Percentiles rank a stretch among this genome's conserved stretches.
phyloP scores from a whole-genome alignment of 2,888 invertebrate species.

The Aphidoletes aphidimyza region DNA sequence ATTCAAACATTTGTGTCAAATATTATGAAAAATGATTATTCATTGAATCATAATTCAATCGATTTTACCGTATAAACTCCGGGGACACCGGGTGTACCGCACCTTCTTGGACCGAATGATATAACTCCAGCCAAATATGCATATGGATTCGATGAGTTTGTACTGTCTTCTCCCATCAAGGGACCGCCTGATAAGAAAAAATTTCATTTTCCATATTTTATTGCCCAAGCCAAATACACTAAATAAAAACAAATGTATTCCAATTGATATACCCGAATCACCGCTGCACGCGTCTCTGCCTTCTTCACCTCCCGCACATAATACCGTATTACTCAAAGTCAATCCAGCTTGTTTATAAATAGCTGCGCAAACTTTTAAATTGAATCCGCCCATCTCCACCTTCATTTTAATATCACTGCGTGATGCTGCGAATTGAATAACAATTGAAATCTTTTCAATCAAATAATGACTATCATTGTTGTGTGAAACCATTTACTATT shows the following conservation, averaged over 20 bases:
- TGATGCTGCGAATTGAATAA: slow-evolving; percentile 64
- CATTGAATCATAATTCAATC: no score
- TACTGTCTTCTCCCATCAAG: slow-evolving; percentile 57
- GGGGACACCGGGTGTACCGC: slow-evolving; percentile 64
- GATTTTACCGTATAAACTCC: slow-evolving; percentile 66
- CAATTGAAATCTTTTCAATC: background rate
- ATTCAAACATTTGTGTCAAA: no score
- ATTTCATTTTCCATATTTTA: slow-evolving; percentile 61
- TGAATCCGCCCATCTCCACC: slow-evolving; percentile 67
- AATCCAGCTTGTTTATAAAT: background rate
- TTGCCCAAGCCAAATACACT: no score
- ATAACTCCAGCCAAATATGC: slow-evolving; percentile 62
- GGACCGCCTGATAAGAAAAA: slow-evolving; percentile 66
- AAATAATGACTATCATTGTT: background rate
- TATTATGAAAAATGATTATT: no score
- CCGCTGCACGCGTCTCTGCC: slow-evolving; percentile 67
- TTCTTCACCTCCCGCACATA: slow-evolving; percentile 43
- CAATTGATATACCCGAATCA: slow-evolving; percentile 59
- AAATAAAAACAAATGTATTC: no score
- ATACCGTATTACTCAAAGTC: background rate
- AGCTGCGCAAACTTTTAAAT: slow-evolving; percentile 66
- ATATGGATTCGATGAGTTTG: slow-evolving; percentile 57
- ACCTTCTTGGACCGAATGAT: slow-evolving; percentile 64
- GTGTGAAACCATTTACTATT: slow-evolving; percentile 57
- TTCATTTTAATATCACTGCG: slow-evolving; percentile 70